A percentile compares a stretch with the other conserved stretches of the same genome.
These are phyloP conservation scores for Eristalis tenax DNA, from an alignment of 2,888 invertebrate genomes.

Conservation along the genomic window DNA sequence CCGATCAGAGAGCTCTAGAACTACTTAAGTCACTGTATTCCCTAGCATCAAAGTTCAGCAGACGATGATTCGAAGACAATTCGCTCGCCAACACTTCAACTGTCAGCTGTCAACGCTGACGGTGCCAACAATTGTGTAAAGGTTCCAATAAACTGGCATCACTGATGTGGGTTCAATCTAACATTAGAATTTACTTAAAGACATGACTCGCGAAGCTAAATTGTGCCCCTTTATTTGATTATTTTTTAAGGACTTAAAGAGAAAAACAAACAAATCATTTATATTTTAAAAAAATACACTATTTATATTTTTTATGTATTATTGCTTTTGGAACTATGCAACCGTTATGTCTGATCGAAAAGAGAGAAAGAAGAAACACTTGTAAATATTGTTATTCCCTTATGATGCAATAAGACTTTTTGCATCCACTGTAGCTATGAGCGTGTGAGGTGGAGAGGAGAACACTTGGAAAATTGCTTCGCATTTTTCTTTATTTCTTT, in stretches of 20 bases:
- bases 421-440: conserved; percentile 33
- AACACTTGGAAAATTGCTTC: conserved; percentile 51
- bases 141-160: background rate
- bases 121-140: background rate
- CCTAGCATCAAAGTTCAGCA: conserved; percentile 91
- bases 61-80: conserved; percentile 78
- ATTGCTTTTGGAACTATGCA: background rate
- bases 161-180: background rate
- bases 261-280: background rate
- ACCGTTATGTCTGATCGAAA: background rate
- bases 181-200: background rate
- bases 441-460: conserved; percentile 7
- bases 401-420: conserved; percentile 37
- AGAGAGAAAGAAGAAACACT: conserved; percentile 30
- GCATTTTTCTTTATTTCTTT: conserved; percentile 25
- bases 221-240: background rate
- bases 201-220: background rate
- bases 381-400: conserved; percentile 63
- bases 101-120: background rate
- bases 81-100: background rate
- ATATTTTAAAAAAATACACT: background rate
- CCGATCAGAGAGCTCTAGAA: conserved; percentile 91
- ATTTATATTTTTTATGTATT: background rate
- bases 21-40: conserved; percentile 91
- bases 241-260: background rate